Base-by-base conservation (phyloP, 1,140 invertebrate genomes). In the Leptinotarsa defecta region DNA sequence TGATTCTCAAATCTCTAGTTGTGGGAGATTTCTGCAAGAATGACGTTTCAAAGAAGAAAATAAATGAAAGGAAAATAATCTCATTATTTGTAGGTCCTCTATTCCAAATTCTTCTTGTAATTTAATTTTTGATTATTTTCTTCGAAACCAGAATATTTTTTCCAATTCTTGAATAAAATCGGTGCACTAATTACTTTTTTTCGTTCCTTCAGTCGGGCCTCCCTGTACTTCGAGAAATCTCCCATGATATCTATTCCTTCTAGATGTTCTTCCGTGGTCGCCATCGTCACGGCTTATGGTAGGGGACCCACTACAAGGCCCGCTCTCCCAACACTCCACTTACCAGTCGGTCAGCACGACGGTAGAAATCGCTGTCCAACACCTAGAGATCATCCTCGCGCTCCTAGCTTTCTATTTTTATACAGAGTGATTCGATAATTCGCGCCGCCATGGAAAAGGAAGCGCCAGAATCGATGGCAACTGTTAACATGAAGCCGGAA, bases 261-360 rank as follows among this genome's bases (percentile, higher is more conserved):
- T 17, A 57, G 52, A 19, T 57, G 52, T 68, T 43, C 22, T 34
- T 68, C 65, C 65, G 43, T 68, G 65, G 65, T 68, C 65, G 15
- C 27, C 65, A 68, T 68, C 65, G 43, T 43, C 65, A 68, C 24
- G 65, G 17, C 65, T n/a, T 11, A 68, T 68, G 61, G 71, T 73
- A 76, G 77, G 77, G 74, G 74, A 71, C 64, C 48, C 74, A 71
- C 62, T 68, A 76, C 76, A 74, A 78, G 76, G 77, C 74, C 71
- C 74, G 71, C 19, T 57, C 27, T 48, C 19, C 64, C 69, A 20
- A 48, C 73, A 52, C 63, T 64, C 15, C 64, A 24, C 61, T 64
- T 69, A 71, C 71, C 77, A 78, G 77, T 78, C 75, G 77, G 74
- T 78, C 75, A 76, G 63, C 71, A 72, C 74, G 75, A 68, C 75